Evolutionary conservation across 1,140 invertebrate species (phyloP).

Genomic region (Zeugodacus cucurbitae): DNA sequence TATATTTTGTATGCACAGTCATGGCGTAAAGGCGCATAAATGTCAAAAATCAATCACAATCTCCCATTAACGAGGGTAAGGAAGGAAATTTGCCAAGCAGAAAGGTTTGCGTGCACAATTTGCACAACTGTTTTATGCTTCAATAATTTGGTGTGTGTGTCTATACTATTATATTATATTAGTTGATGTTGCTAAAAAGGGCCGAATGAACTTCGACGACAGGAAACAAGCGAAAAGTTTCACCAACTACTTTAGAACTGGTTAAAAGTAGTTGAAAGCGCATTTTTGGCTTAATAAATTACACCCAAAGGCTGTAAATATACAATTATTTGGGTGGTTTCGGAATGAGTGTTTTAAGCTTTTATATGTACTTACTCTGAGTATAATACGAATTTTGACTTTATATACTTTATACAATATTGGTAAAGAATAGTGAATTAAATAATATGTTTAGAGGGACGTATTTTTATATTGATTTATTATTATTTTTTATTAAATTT

Average conservation of each 20-base stretch:
- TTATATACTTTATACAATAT: too few relatives aligned
- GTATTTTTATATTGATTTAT: too few relatives aligned
- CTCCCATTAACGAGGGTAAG: not conserved
- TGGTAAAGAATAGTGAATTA: too few relatives aligned
- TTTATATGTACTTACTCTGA: too few relatives aligned
- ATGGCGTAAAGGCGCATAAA: not conserved
- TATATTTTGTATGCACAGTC: not conserved
- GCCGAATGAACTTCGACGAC: not conserved
- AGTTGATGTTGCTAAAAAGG: not conserved
- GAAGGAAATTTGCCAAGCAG: not conserved
- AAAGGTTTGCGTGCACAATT: not conserved
- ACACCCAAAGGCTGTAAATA: not conserved
- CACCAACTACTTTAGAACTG: constrained; percentile 30
- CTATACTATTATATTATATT: not conserved
- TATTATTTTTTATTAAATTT: too few relatives aligned
- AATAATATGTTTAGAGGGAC: too few relatives aligned
- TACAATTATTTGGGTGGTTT: not conserved
- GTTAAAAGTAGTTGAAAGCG: constrained; percentile 10
- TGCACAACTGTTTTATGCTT: not conserved
- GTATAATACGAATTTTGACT: too few relatives aligned
- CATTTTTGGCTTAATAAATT: constrained; percentile 16
- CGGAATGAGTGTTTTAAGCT: not conserved
- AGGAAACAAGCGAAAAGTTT: constrained; percentile 26
- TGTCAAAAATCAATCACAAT: constrained; percentile 26
- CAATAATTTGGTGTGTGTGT: not conserved